Conservation (phyloP, 23 tunicate species). For the Diplosoma virens region DNA sequence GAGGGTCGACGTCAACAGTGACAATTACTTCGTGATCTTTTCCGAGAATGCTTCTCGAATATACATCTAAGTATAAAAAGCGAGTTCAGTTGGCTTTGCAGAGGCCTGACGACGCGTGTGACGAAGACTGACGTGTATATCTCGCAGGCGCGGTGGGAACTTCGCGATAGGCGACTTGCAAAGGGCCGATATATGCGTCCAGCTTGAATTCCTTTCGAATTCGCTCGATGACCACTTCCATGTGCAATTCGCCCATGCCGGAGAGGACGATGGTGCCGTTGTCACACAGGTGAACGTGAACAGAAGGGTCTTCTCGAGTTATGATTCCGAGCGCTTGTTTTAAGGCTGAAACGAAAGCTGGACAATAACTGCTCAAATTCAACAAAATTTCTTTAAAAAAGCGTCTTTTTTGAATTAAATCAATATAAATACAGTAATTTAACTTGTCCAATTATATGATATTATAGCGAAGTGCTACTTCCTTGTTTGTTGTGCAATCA, state of each 20-base stretch:
- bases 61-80: no score
- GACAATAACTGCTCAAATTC: no score
- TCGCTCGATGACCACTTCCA: conserved; percentile 71
- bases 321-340: conserved; percentile 43
- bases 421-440: no score
- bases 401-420: no score
- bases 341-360: conserved; percentile 61
- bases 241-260: conserved; percentile 98
- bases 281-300: conserved; percentile 35
- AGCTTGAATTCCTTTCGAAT: conserved; percentile 71
- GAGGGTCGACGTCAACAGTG: background rate
- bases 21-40: conserved; percentile 8
- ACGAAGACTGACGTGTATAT: conserved; percentile 12
- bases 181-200: conserved; percentile 63
- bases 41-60: conserved; percentile 10
- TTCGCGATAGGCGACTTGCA: conserved; percentile 86
- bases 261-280: conserved; percentile 58
- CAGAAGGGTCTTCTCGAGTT: conserved; percentile 78
- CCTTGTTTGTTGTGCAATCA: no score
- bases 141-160: conserved; percentile 12
- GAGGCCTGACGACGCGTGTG: background rate
- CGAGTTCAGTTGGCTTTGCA: background rate
- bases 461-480: no score
- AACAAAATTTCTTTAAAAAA: no score
- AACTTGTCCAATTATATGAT: no score